Percentiles rank a stretch among this genome's conserved stretches.
These are phyloP conservation scores for Larimichthys polyactis DNA, from an alignment of 2,113 vertebrate species.

Conservation along the genomic window DNA sequence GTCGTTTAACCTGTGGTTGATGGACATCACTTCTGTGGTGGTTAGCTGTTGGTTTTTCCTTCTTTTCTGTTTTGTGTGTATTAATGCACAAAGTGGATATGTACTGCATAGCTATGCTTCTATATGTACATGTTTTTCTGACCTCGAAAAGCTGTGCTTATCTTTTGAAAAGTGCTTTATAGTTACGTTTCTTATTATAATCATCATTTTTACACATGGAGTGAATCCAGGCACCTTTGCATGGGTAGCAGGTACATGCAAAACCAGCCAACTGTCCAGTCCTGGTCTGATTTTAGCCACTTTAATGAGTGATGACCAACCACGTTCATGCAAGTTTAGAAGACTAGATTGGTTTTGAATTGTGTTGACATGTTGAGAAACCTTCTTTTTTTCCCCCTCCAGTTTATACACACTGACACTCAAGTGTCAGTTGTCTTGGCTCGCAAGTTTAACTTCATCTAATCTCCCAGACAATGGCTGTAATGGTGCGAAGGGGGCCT, in stretches of 20 bases:
- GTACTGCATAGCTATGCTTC: no score
- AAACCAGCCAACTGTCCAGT: not conserved
- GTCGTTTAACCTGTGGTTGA: not conserved
- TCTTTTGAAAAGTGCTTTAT: no score
- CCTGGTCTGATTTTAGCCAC: not conserved
- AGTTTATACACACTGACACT: conserved; percentile 25
- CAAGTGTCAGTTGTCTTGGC: not conserved
- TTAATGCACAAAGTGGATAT: no score
- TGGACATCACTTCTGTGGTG: no score
- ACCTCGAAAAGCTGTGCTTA: no score
- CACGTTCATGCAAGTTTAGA: not conserved
- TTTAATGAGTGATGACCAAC: not conserved
- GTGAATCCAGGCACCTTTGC: not conserved
- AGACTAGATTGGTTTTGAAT: not conserved
- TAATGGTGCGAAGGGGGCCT: conserved; percentile 47
- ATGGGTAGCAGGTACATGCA: not conserved
- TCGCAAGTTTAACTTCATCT: conserved; percentile 48
- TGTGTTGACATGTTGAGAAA: not conserved
- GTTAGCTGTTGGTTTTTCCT: no score
- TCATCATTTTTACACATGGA: not conserved
- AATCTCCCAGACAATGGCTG: conserved; percentile 58
- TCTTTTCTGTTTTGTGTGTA: no score
- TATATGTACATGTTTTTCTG: no score
- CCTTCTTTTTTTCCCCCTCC: not conserved
- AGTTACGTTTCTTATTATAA: no score